These are phyloP conservation scores for Acleris holmiana DNA, from an alignment of 2,888 invertebrate genomes.

Conservation along the genomic window DNA sequence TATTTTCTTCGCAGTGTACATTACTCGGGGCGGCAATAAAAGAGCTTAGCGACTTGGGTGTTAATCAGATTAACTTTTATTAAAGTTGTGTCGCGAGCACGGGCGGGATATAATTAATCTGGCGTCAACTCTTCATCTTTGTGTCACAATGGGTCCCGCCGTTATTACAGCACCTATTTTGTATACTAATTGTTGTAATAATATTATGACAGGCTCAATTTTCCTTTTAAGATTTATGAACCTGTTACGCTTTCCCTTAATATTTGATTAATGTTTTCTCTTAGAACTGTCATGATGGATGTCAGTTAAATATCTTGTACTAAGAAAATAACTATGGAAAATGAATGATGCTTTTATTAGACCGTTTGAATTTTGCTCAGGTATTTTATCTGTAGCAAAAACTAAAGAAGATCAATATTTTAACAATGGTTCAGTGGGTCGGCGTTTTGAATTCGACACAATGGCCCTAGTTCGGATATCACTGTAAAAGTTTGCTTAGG, in stretches of 20 bases:
- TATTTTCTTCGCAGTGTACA: conserved; percentile 41
- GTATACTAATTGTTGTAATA: conserved; percentile 30
- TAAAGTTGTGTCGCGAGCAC: conserved; percentile 60
- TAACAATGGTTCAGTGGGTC: conserved; percentile 50
- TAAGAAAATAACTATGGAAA: neutral
- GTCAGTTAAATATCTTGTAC: neutral
- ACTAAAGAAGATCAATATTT: conserved; percentile 62
- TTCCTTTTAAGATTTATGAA: conserved; percentile 17
- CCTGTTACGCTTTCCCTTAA: conserved; percentile 16
- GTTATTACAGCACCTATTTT: conserved; percentile 29
- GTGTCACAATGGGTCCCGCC: conserved; percentile 21
- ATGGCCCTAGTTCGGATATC: conserved; percentile 60
- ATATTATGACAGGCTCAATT: conserved; percentile 19
- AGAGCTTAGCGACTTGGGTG: conserved; percentile 65
- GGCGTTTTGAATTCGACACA: conserved; percentile 63
- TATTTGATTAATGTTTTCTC: conserved; percentile 13
- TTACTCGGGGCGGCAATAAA: conserved; percentile 53
- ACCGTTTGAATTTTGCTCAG: conserved; percentile 5
- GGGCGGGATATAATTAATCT: conserved; percentile 52
- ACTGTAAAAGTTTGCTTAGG: conserved; percentile 74
- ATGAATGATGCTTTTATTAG: neutral
- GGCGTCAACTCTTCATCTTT: conserved; percentile 43
- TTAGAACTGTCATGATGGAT: neutral
- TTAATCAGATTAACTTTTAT: conserved; percentile 72
- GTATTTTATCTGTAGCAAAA: conserved; percentile 50